Percentiles rank a stretch among this genome's conserved stretches.
These are phyloP conservation scores for Sterna hirundo DNA, from an alignment of 2,113 vertebrate genomes.

Conservation along the genomic window DNA sequence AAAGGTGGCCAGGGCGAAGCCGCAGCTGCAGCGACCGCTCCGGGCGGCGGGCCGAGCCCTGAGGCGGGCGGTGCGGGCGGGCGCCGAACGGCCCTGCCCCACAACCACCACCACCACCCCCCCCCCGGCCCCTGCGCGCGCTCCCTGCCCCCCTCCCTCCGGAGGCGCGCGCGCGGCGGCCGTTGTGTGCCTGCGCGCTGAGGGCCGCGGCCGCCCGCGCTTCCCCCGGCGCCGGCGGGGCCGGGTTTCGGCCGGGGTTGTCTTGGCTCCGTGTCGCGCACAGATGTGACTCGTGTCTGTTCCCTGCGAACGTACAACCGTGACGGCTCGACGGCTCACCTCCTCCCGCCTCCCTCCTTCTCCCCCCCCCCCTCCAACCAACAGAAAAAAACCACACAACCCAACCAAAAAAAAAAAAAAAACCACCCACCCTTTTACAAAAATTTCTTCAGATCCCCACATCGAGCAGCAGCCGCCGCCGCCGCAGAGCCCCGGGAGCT, in stretches of 20 bases:
- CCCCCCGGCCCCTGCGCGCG: not conserved
- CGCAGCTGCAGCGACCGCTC: no score
- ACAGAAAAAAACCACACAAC: not conserved
- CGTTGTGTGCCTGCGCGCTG: not conserved
- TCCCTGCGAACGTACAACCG: slow-evolving; percentile 59
- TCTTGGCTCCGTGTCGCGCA: slow-evolving; percentile 68
- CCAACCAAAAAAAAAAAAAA: not conserved
- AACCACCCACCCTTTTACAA: not conserved
- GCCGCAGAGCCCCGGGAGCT: not conserved
- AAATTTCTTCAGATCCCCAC: not conserved
- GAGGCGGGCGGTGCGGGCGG: not conserved
- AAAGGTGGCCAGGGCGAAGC: no score
- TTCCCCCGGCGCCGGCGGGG: slow-evolving; percentile 39
- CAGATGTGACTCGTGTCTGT: slow-evolving; percentile 69
- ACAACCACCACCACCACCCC: no score
- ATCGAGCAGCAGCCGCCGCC: not conserved
- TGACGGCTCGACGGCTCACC: slow-evolving; percentile 53
- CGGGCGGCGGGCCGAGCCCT: not conserved
- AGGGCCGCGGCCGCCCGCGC: not conserved
- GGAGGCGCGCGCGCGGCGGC: not conserved
- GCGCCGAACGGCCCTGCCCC: not conserved
- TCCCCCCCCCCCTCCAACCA: not conserved
- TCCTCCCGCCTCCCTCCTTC: not conserved
- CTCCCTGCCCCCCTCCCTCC: not conserved
- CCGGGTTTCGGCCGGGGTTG: slow-evolving; percentile 49